phyloP scores from a whole-genome alignment of 2,888 invertebrate genomes.

The Glaucopsyche alexis region DNA sequence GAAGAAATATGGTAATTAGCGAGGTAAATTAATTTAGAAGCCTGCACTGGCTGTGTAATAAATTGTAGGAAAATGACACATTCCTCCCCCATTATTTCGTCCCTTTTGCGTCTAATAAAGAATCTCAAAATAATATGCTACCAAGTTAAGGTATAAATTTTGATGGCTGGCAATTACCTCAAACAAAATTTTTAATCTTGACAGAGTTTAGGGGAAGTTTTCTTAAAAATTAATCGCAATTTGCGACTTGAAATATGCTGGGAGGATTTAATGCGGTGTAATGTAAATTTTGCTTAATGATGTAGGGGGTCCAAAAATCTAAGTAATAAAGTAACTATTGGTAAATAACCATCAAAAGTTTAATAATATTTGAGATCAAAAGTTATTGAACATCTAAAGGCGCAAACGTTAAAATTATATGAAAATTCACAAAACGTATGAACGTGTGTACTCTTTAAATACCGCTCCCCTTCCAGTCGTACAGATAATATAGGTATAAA shows the following conservation, averaged over 20 bases:
- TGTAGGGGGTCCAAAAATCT: conserved; percentile 2
- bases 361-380: background rate
- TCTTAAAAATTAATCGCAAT: conserved; percentile 48
- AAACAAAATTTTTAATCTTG: conserved; percentile 28
- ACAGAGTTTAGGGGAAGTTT: conserved; percentile 28
- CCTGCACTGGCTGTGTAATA: background rate
- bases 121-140: conserved; percentile 10
- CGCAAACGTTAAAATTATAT: background rate
- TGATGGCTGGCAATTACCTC: conserved; percentile 6
- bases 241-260: conserved; percentile 44
- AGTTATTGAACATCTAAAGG: background rate
- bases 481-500: conserved; percentile 29
- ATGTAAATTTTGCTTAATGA: conserved; percentile 29
- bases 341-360: background rate
- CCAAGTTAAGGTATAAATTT: conserved; percentile 6
- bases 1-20: background rate
- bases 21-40: background rate
- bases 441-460: background rate
- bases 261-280: conserved; percentile 50
- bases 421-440: conserved; percentile 8
- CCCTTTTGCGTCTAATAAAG: conserved; percentile 10
- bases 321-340: background rate
- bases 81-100: conserved; percentile 8
- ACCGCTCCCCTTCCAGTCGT: background rate
- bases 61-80: background rate